Evolutionary conservation across 1,140 invertebrate species (phyloP), one percentile per base, ranked within the genome.

Genomic region (Lycorma delicatula): DNA sequence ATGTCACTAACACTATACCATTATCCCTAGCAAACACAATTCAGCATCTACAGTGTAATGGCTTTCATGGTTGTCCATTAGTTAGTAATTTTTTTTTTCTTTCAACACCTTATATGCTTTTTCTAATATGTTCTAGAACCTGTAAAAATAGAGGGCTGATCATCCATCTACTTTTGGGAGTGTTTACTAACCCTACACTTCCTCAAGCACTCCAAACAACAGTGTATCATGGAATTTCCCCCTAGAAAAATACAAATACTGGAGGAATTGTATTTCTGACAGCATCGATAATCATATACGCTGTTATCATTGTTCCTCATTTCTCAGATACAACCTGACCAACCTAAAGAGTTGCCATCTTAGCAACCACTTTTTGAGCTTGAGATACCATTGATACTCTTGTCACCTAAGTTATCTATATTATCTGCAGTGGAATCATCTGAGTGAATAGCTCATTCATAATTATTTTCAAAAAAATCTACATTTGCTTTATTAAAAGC

Each of bases 211-310:
- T 56, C 64, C 64, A 28, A 38, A 55, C 12, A 70, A 54, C 36
- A 71, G 64, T 12, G 61, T 56, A 6, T 66, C 61, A 9, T 63
- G 27, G 16, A 61, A 64, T 48, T 63, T 65, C 12, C 63, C 61
- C 11, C 67, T 44, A 7, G 71, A 63, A 47, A n/a, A 70, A 71
- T 12, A 72, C 47, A 56, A 70, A 66, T 11, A 68, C 31, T 22
- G 67, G 68, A 27, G 70, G 66, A 12, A 71, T 28, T n/a, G 47
- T 53, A 55, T 67, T 63, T 13, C 68, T 63, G 28, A 49, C 27
- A 29, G 68, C 70, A 64, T 58, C 64, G 0, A 71, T 51, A 26
- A 49, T 44, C 31, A 36, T 36, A 12, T 31, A 55, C 29, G 67
- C 34, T 9, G 68, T 71, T 7, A 69, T 62, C 7, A 68, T 50